These are phyloP conservation scores for Chionodraco myersi DNA, from an alignment of 2,113 vertebrate species.

Conservation along the genomic window DNA sequence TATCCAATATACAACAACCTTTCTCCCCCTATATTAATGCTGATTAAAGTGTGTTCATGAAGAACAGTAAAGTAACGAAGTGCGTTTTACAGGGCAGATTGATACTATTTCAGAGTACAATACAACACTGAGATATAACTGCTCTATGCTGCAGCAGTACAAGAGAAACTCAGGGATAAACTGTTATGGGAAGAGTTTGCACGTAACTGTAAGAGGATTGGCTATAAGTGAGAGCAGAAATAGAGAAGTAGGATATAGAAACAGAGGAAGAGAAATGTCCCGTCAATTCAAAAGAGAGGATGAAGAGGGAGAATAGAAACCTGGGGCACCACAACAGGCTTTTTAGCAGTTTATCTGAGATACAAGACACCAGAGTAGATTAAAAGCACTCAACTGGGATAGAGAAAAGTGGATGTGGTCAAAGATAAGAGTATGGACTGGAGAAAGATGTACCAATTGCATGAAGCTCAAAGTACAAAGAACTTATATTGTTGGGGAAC, in stretches of 20 bases:
- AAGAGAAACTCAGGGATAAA: conserved; percentile 42
- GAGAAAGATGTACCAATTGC: conserved; percentile 34
- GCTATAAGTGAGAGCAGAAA: conserved; percentile 44
- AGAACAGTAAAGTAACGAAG: conserved; percentile 71
- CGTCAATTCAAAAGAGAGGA: conserved; percentile 52
- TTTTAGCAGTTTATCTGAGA: conserved; percentile 36
- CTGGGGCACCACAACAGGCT: conserved; percentile 40
- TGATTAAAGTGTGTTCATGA: conserved; percentile 68
- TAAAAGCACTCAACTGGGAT: conserved; percentile 39
- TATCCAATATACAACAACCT: conserved; percentile 70
- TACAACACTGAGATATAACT: conserved; percentile 62
- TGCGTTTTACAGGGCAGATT: conserved; percentile 63
- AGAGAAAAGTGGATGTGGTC: conserved; percentile 19
- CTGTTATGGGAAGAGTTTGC: conserved; percentile 43
- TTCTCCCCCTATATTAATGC: conserved; percentile 49
- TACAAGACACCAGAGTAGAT: conserved; percentile 53
- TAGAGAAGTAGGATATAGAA: conserved; percentile 47
- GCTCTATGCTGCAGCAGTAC: conserved; percentile 47
- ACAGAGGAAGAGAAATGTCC: conserved; percentile 44
- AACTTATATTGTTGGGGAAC: conserved; percentile 15
- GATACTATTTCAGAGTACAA: conserved; percentile 51
- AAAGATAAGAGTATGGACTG: conserved; percentile 32
- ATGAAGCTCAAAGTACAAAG: conserved; percentile 26
- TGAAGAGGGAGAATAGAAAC: conserved; percentile 43
- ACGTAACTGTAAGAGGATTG: conserved; percentile 30